phyloP scores from a whole-genome alignment of 2,113 vertebrate genomes.

The Todiramphus chloris region DNA sequence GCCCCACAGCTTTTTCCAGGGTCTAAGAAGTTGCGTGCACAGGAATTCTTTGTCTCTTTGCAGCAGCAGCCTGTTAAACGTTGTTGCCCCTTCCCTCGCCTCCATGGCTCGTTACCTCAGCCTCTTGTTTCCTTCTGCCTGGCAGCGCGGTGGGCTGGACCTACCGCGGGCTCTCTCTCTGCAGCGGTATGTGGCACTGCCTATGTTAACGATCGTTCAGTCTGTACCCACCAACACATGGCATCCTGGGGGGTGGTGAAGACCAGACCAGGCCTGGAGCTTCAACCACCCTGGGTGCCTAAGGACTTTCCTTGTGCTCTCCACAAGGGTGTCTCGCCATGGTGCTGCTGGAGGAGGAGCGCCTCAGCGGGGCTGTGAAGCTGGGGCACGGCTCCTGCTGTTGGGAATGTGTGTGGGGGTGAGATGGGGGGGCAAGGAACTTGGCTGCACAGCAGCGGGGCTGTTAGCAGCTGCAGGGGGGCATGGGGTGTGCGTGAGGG shows the following conservation, averaged over 20 bases:
- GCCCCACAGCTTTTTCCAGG: background rate
- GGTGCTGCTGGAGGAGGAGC: accelerated
- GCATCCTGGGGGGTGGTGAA: accelerated
- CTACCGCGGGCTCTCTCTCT: accelerated
- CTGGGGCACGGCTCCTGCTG: background rate
- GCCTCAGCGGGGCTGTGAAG: background rate
- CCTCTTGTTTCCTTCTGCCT: background rate
- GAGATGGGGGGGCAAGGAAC: accelerated
- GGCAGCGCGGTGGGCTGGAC: background rate
- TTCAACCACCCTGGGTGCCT: background rate
- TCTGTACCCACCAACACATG: accelerated
- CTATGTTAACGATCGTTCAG: accelerated
- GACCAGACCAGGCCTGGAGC: background rate
- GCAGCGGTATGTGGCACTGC: accelerated
- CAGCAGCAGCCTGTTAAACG: accelerated
- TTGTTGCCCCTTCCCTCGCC: background rate
- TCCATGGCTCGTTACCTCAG: accelerated
- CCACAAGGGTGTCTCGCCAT: accelerated
- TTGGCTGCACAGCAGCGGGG: background rate
- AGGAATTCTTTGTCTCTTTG: background rate
- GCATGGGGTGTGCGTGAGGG: accelerated
- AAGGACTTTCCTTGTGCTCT: accelerated
- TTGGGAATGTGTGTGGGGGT: accelerated
- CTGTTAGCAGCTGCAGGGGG: accelerated
- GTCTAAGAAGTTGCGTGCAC: accelerated